phyloP scores from a whole-genome alignment of 2,888 invertebrate genomes.

The Scaeva pyrastri region DNA sequence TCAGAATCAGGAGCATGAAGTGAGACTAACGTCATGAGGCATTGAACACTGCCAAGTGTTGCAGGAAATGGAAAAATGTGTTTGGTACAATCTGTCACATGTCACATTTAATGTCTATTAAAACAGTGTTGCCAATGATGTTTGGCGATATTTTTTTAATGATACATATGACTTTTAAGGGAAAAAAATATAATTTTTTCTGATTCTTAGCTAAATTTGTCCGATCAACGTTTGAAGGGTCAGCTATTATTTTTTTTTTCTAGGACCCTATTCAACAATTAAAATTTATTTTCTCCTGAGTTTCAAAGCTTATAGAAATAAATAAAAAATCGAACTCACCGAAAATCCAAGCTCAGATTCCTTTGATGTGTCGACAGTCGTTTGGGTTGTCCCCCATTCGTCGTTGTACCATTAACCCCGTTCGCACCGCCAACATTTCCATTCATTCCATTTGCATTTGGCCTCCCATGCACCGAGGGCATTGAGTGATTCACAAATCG shows the following conservation, averaged over 20 bases:
- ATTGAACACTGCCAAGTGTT: no score
- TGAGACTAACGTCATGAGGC: no score
- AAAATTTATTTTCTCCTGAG: no score
- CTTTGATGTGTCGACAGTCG: constrained; percentile 89
- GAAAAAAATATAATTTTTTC: background rate
- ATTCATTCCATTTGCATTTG: constrained; percentile 80
- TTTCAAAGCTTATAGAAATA: background rate
- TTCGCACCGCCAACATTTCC: constrained; percentile 52
- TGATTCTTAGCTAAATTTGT: background rate
- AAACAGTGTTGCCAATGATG: no score
- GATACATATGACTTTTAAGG: no score
- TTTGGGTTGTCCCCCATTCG: constrained; percentile 79
- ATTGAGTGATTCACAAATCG: constrained; percentile 83
- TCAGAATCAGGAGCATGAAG: no score
- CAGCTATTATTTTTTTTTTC: background rate
- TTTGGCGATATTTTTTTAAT: no score
- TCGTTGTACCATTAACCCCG: constrained; percentile 77
- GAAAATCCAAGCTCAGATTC: constrained; percentile 95
- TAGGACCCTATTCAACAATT: no score
- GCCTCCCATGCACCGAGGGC: constrained; percentile 84
- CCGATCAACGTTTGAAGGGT: background rate
- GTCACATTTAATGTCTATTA: no score
- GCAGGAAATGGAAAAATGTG: no score
- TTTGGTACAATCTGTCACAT: no score
- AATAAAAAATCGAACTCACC: constrained; percentile 85